These are phyloP conservation scores for Amphipoea lucens DNA, from an alignment of 2,888 invertebrate genomes.

Conservation along the genomic window DNA sequence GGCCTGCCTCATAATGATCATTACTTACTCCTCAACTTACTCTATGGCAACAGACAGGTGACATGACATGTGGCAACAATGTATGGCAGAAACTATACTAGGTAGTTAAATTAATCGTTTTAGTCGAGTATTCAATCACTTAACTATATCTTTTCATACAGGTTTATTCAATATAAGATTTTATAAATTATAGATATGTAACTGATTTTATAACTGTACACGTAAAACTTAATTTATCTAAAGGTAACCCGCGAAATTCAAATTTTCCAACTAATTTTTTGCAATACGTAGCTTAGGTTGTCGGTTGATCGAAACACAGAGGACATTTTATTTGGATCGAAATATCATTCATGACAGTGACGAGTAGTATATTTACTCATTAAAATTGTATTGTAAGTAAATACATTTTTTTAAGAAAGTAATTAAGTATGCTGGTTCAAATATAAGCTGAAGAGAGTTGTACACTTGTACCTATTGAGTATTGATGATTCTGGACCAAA, in stretches of 20 bases:
- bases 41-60: conserved; percentile 9
- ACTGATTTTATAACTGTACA: neutral
- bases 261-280: neutral
- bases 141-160: neutral
- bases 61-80: conserved; percentile 3
- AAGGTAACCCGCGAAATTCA: neutral
- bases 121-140: conserved; percentile 3
- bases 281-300: neutral
- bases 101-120: neutral
- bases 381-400: too few relatives aligned
- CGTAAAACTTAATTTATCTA: neutral
- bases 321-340: too few relatives aligned
- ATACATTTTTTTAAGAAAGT: too few relatives aligned
- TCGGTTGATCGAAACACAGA: too few relatives aligned
- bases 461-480: too few relatives aligned
- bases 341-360: neutral
- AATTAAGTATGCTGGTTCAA: too few relatives aligned
- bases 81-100: neutral
- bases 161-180: neutral
- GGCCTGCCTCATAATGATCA: too few relatives aligned
- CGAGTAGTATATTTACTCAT: neutral
- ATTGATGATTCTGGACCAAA: too few relatives aligned
- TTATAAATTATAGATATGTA: neutral
- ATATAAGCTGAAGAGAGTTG: too few relatives aligned
- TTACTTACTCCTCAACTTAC: too few relatives aligned